Evolutionary conservation across 1,140 invertebrate species (phyloP).

Genomic region (Akabosia matsudoensis): DNA sequence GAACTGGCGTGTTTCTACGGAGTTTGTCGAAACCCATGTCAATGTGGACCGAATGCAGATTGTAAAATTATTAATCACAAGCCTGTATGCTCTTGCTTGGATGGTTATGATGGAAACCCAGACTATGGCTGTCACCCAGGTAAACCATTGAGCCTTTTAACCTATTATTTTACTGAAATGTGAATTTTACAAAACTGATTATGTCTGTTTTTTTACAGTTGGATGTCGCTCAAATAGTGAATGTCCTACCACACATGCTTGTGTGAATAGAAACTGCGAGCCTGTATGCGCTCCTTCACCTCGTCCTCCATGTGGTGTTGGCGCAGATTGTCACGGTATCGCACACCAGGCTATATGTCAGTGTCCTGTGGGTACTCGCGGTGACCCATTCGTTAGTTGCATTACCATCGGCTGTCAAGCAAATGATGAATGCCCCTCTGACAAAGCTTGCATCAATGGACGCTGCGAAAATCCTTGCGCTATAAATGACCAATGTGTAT

Average conservation of each 20-base stretch:
- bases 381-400: constrained; percentile 72
- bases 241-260: constrained; percentile 71
- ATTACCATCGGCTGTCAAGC: constrained; percentile 69
- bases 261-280: constrained; percentile 76
- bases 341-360: constrained; percentile 51
- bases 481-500: constrained; percentile 41
- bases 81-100: constrained; percentile 75
- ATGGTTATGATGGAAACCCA: constrained; percentile 76
- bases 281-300: constrained; percentile 63
- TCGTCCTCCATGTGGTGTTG: constrained; percentile 34
- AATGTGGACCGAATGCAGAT: constrained; percentile 73
- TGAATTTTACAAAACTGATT: neutral
- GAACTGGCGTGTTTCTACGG: constrained; percentile 74
- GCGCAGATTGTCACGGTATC: constrained; percentile 47
- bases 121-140: constrained; percentile 53
- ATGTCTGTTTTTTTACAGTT: constrained; percentile 43
- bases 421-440: constrained; percentile 70
- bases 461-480: constrained; percentile 61
- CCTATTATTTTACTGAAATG: neutral
- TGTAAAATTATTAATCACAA: constrained; percentile 77
- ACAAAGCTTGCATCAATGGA: constrained; percentile 73
- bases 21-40: constrained; percentile 75
- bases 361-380: constrained; percentile 54
- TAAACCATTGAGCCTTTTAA: constrained; percentile 29
- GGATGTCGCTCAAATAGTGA: constrained; percentile 61